phyloP scores from a whole-genome alignment of 2,113 vertebrate genomes.

The Merops nubicus region DNA sequence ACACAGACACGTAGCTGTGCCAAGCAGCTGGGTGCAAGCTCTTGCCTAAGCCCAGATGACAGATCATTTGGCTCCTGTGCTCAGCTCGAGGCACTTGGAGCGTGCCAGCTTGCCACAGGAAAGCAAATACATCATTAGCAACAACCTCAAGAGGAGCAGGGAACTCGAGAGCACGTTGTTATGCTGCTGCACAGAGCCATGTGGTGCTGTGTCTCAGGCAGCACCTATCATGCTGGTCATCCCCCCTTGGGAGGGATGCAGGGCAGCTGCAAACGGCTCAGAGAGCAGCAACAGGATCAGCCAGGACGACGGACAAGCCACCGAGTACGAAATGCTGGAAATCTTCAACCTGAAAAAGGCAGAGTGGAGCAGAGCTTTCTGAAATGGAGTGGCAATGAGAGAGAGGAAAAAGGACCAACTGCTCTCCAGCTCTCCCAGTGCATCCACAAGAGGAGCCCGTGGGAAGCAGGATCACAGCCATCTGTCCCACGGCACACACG shows the following conservation, averaged over 20 bases:
- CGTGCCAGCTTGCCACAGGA: background rate
- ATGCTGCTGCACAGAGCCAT: fast-evolving
- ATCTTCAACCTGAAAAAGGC: background rate
- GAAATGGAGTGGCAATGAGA: background rate
- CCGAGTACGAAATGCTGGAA: too few species aligned
- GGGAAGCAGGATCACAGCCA: background rate
- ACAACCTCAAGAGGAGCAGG: background rate
- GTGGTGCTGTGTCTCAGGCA: background rate
- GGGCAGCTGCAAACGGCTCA: fast-evolving
- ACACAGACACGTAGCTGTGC: background rate
- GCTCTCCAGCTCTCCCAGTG: background rate
- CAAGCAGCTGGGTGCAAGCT: background rate
- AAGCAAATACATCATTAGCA: background rate
- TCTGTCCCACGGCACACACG: background rate
- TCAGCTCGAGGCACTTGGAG: background rate
- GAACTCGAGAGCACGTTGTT: background rate
- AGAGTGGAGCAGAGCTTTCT: background rate
- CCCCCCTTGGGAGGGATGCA: fast-evolving
- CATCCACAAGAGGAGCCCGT: background rate
- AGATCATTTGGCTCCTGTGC: background rate
- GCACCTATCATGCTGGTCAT: fast-evolving
- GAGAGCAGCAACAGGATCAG: background rate
- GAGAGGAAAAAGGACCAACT: background rate
- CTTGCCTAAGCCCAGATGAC: background rate
- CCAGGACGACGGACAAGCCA: background rate